These are phyloP conservation scores for Danio tinwini DNA, from an alignment of 2,797 vertebrate genomes.

Conservation along the genomic window DNA sequence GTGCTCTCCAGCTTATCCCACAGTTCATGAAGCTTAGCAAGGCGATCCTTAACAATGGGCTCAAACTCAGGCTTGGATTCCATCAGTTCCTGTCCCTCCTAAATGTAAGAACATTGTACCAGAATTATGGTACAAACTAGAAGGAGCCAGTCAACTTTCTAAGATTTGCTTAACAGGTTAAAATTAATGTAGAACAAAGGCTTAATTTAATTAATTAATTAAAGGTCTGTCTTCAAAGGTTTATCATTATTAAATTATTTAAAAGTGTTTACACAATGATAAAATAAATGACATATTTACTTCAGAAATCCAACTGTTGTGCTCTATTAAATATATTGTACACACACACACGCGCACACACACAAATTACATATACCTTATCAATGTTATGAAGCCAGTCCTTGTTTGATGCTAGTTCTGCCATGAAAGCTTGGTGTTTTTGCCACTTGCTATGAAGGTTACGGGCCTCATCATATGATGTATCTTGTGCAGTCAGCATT, in stretches of 20 bases:
- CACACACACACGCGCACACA: not conserved
- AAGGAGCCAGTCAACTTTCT: not conserved
- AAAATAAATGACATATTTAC: not conserved
- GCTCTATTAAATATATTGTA: not conserved
- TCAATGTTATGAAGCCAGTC: slow-evolving; percentile 90
- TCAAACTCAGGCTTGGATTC: slow-evolving; percentile 85
- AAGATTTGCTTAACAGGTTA: not conserved
- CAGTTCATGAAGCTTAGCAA: slow-evolving; percentile 81
- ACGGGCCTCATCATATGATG: slow-evolving; percentile 87
- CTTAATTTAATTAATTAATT: not conserved
- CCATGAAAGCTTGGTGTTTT: slow-evolving; percentile 95
- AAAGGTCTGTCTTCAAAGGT: not conserved
- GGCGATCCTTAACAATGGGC: slow-evolving; percentile 75
- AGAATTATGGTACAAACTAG: not conserved
- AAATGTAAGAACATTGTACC: slow-evolving; percentile 2
- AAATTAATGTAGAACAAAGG: not conserved
- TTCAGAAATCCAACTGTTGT: not conserved
- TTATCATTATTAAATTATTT: not conserved
- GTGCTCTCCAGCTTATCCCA: slow-evolving; percentile 87
- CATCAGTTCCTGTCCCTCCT: slow-evolving; percentile 90
- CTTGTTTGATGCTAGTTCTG: slow-evolving; percentile 91
- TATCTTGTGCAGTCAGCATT: slow-evolving; percentile 94
- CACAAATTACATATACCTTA: slow-evolving; percentile 69
- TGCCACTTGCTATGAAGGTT: slow-evolving; percentile 96
- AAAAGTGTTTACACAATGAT: not conserved